A percentile compares a stretch with the other conserved stretches of the same genome.
Evolutionary conservation across 2,113 vertebrate genomes (phyloP).

Genomic region (Aptenodytes forsteri): DNA sequence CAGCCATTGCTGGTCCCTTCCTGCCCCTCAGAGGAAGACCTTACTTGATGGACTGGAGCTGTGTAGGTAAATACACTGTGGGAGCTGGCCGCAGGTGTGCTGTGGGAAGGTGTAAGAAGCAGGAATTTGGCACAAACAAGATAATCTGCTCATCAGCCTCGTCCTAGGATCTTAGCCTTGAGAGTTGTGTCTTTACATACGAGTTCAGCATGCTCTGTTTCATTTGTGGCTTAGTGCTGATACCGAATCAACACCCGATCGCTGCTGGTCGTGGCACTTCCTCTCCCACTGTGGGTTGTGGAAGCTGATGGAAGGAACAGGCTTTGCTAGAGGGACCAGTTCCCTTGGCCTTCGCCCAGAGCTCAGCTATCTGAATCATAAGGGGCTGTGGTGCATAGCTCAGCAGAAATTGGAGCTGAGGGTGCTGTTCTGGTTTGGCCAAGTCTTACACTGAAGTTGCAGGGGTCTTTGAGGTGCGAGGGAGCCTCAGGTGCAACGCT

Average conservation of each 20-base stretch:
- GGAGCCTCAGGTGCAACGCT: background rate
- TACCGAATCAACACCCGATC: background rate
- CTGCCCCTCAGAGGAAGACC: background rate
- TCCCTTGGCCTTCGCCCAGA: background rate
- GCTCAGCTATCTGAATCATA: background rate
- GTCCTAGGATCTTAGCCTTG: background rate
- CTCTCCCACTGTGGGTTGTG: background rate
- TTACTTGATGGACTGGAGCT: background rate
- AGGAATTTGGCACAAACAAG: background rate
- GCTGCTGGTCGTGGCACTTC: fast-evolving
- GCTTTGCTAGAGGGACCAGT: conserved; percentile 47
- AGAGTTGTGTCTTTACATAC: background rate
- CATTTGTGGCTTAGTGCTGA: background rate
- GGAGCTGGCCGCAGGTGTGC: fast-evolving
- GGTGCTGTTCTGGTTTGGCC: background rate
- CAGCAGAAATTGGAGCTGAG: conserved; percentile 19
- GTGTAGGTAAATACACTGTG: background rate
- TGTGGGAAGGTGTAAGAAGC: background rate
- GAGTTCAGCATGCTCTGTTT: background rate
- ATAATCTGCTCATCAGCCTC: background rate
- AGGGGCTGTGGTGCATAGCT: background rate
- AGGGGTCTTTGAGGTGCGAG: background rate
- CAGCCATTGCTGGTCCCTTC: background rate
- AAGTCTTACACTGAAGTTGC: background rate
- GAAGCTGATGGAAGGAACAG: conserved; percentile 19